These are phyloP conservation scores for Columba janthina DNA, from an alignment of 2,113 vertebrate species.

Conservation along the genomic window DNA sequence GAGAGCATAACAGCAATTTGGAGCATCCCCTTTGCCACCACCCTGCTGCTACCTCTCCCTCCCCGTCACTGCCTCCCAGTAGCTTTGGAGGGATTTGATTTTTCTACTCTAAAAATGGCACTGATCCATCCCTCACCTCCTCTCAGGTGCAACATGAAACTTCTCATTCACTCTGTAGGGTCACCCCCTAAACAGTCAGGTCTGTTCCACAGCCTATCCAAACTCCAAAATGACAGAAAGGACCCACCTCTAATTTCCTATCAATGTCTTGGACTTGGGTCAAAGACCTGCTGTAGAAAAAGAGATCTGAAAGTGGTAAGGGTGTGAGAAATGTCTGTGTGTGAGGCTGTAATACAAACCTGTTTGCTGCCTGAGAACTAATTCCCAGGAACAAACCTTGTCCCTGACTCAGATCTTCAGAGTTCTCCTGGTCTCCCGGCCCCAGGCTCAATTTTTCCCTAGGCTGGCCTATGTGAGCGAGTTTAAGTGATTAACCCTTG, in stretches of 20 bases:
- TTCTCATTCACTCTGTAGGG: not conserved
- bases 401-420: not conserved
- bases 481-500: not conserved
- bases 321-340: not conserved
- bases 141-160: fast-evolving
- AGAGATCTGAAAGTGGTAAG: not conserved
- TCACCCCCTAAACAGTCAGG: not conserved
- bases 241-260: not conserved
- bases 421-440: not conserved
- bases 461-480: not conserved
- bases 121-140: not conserved
- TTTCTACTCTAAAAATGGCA: not conserved
- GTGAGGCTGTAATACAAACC: not conserved
- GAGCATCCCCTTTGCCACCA: not conserved
- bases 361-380: not conserved
- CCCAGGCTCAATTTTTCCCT: not conserved
- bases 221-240: not conserved
- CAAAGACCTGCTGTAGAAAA: not conserved
- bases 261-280: not conserved
- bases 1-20: not conserved
- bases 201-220: not conserved
- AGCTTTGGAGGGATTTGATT: not conserved
- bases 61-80: not conserved
- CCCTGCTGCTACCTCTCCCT: not conserved
- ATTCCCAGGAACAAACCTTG: not conserved